A percentile compares a stretch with the other conserved stretches of the same genome.
Conservation (phyloP, 2,888 invertebrate genomes). For the Platypus cylindrus region DNA sequence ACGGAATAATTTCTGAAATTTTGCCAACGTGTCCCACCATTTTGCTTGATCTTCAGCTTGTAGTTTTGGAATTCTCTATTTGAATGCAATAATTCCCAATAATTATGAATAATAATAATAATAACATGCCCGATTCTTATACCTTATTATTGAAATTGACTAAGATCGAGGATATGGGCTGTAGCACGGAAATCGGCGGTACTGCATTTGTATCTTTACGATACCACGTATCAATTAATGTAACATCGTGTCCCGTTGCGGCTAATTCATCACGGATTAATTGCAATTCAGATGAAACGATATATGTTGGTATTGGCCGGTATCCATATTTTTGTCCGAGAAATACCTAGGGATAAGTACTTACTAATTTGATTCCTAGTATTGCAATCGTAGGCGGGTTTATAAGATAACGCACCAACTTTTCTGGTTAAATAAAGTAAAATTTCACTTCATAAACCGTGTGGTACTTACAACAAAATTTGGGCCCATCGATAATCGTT, state of each 20-base stretch:
- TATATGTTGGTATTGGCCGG: conserved; percentile 91
- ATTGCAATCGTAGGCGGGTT: too few species aligned
- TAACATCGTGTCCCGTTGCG: conserved; percentile 69
- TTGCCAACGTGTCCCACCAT: conserved; percentile 95
- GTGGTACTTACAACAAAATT: conserved; percentile 80
- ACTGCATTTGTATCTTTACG: conserved; percentile 93
- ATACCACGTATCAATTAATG: conserved; percentile 86
- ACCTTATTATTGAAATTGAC: conserved; percentile 98
- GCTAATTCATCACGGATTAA: conserved; percentile 75
- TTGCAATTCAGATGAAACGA: conserved; percentile 81
- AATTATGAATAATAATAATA: neutral
- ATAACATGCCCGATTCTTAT: conserved; percentile 16
- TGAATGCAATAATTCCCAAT: neutral
- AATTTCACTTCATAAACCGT: too few species aligned
- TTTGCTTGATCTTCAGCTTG: conserved; percentile 93
- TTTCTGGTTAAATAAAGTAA: too few species aligned
- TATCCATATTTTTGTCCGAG: conserved; percentile 98
- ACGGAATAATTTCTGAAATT: conserved; percentile 88
- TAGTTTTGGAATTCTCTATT: conserved; percentile 78
- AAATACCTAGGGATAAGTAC: too few species aligned
- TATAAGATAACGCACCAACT: too few species aligned
- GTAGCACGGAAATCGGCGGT: conserved; percentile 86
- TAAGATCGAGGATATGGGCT: conserved; percentile 93
- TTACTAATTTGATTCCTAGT: too few species aligned
- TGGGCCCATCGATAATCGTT: conserved; percentile 92